Base-by-base conservation (phyloP, 2,888 invertebrate genomes). In the Protophormia terraenovae region DNA sequence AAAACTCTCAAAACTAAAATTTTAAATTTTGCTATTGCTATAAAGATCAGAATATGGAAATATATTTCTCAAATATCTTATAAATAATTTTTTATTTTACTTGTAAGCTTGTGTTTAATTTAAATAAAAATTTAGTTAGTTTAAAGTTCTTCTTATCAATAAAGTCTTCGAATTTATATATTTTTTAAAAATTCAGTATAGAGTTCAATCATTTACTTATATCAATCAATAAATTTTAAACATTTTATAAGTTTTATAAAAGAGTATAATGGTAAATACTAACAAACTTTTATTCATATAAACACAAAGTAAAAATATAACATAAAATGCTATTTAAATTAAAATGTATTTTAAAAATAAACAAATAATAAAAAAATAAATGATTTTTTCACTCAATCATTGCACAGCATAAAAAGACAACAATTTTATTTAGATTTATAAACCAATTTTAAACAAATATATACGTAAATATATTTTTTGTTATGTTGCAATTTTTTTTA, bases 361-460 rank as follows among this genome's bases (percentile, higher is more conserved):
- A 58, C 47, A 22, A 35, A 3, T 67, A 58, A 58, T 16, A 16
- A 16, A 45, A 29, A 16, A 32, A 27, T 67, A 10, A 29, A 47
- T 29, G 16, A 45, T 64, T 55, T 41, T 14, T 47, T 38, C 19
- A 29, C 24, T 35, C 27, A 62, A 71, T 64, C 16, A 62, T 16
- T 7, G 16, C 7, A 55, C 32, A 62, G 53, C 50, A 50, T 16
- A 35, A 24, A 60, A 47, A 45, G 3, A n/a, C 35, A 58, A 50
- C 35, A 16, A 45, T 53, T 71, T 45, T 50, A 53, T 53, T 75
- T 27, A 7, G 16, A 53, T 62, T 62, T 32, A n/a, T 24, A 53
- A 64, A 53, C 29, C 53, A 79, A 64, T 55, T 62, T 79, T 62
- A 72, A 79, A 32, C 45, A 67, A 67, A 77, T 66, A n/a, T 24